Evolutionary conservation across 2,113 vertebrate genomes (phyloP), one percentile per base, ranked within the genome.

Genomic region (Trematocara stigmaticum): DNA sequence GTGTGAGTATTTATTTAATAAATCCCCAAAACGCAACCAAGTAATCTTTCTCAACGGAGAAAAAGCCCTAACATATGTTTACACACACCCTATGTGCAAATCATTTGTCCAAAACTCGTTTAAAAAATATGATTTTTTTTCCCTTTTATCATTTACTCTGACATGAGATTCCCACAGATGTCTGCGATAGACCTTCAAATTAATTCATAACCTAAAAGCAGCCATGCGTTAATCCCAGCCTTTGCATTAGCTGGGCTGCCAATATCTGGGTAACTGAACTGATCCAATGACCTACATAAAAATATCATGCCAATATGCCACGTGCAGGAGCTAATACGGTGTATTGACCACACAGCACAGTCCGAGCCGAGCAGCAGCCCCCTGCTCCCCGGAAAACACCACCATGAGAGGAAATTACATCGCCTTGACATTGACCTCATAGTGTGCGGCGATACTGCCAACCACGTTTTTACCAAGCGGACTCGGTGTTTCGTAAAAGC

Each of bases 391-490:
- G 88, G 90, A 94, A 94, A 92, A 89, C 89, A 91, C 88, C 85
- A 88, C 80, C 88, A 87, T 76, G 87, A 84, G 88, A 87, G 79
- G 76, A 84, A 87, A 92, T 88, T 61, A 91, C 94, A 93, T 95
- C 89, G 92, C 89, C 90, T 91, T 96, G 96, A 96, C 95, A 96
- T 95, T 96, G 96, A 95, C 26, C 81, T n/a, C 88, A 52, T 34
- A 81, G 51, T 79, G 80, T 79, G 83, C 74, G 61, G 10, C 10
- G 23, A 34, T 42, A 69, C 5, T 49, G 16, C 66, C 52, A 38
- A 51, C 31, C 79, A 81, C 87, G 64, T 78, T 74, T 64, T 64
- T 64, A n/a, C 34, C 59, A 20, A 53, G 18, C 49, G 49, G 81
- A n/a, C 42, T 10, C 15, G 13, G 26, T 3, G 26, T 31, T 49